phyloP scores from a whole-genome alignment of 2,113 vertebrate species.

The Jacana jacana region DNA sequence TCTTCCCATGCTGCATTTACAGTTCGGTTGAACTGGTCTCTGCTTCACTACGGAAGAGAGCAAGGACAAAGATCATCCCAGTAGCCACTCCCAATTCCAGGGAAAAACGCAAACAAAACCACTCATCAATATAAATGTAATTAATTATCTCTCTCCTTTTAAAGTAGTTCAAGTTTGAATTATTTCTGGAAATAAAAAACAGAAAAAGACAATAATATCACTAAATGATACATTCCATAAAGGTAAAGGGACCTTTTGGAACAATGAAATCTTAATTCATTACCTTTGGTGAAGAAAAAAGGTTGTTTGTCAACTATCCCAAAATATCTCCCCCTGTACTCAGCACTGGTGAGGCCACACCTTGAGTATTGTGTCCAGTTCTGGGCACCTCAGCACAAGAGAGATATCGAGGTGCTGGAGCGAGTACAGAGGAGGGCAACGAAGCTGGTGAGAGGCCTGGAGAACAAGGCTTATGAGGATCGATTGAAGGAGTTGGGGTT shows the following conservation, averaged over 20 bases:
- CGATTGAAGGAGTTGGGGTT: too few relatives aligned
- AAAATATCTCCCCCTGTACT: too few relatives aligned
- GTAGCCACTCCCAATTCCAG: neutral
- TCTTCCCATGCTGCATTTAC: neutral
- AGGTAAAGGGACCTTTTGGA: neutral
- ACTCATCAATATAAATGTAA: neutral
- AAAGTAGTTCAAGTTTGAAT: neutral
- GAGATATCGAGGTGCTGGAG: too few relatives aligned
- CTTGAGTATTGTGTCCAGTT: too few relatives aligned
- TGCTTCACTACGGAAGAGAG: neutral
- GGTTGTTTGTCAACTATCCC: neutral
- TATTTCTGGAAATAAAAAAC: neutral
- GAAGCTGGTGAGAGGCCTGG: too few relatives aligned
- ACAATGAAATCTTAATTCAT: neutral
- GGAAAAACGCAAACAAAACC: neutral
- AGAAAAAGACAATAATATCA: neutral
- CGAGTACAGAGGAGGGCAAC: too few relatives aligned
- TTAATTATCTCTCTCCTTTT: neutral
- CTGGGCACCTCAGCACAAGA: too few relatives aligned
- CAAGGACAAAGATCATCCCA: conserved; percentile 35
- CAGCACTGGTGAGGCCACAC: too few relatives aligned
- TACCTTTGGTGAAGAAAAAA: neutral
- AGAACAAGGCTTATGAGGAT: too few relatives aligned
- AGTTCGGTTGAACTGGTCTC: neutral
- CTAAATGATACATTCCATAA: neutral